Base-by-base conservation (phyloP, 2,113 vertebrate genomes). In the Trogon melanurus region DNA sequence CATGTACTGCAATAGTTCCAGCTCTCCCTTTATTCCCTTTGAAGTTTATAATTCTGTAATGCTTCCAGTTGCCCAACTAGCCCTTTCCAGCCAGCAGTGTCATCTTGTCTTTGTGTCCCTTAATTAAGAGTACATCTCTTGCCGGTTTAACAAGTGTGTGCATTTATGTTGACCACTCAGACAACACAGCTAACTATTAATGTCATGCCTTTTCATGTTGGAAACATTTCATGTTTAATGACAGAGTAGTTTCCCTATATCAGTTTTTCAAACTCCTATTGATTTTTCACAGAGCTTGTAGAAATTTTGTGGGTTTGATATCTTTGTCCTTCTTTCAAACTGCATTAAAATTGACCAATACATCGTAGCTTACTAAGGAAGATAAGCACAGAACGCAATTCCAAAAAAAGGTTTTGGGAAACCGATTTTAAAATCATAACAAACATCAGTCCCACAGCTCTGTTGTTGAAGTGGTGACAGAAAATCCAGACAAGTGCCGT, bases 341-440 rank as follows among this genome's bases (percentile, higher is more conserved):
- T 57, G 62, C 9, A 17, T 88, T 93, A 92, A 88, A 86, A 92
- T 61, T 92, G 72, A n/a, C 75, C 64, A 57, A 45, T 80, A 93
- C 56, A 93, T 96, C 58, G 27, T 36, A 69, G 25, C 12, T 53
- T 94, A 38, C 75, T 13, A 38, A 76, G 72, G 62, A 91, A 96
- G 96, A 89, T 76, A 86, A 95, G 67, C 15, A 45, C 41, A 73
- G 64, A 86, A 65, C 89, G 36, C 47, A 89, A 62, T 73, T 88
- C 54, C 45, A 41, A 41, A 41, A 58, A 62, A 85, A 72, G 64
- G 14, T 58, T 84, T 70, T 1, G 8, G 38, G 60, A 89, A 92
- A 50, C 50, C 91, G 72, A 10, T 61, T 78, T 86, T 84, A 70
- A 62, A 94, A 84, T n/a, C 1, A 0, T 36, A 58, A 7, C 8